These are phyloP conservation scores for Chloroclysta siterata DNA, from an alignment of 2,888 invertebrate species.

Conservation along the genomic window DNA sequence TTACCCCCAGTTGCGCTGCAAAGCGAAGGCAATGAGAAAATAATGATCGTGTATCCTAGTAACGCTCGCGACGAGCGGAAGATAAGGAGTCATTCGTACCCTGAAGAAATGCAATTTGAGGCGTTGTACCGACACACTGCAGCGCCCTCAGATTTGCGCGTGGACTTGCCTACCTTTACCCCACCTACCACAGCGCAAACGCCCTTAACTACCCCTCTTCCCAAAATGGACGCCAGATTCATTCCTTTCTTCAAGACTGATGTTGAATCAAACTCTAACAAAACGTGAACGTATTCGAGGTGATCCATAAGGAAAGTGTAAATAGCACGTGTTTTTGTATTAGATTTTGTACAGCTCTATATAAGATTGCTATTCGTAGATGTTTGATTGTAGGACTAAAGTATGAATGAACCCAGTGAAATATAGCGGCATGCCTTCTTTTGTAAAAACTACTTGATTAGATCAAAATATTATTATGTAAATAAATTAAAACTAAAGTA, in stretches of 20 bases:
- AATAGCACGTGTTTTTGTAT: slow-evolving; percentile 31
- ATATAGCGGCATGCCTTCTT: slow-evolving; percentile 41
- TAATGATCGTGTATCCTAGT: slow-evolving; percentile 81
- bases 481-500: slow-evolving; percentile 63
- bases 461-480: slow-evolving; percentile 61
- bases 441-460: slow-evolving; percentile 45
- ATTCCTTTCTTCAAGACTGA: slow-evolving; percentile 61
- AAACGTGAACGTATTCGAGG: slow-evolving; percentile 36
- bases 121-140: slow-evolving; percentile 77
- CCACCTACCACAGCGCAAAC: slow-evolving; percentile 66
- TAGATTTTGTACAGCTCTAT: slow-evolving; percentile 37
- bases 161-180: slow-evolving; percentile 86
- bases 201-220: slow-evolving; percentile 48
- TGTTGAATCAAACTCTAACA: slow-evolving; percentile 43
- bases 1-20: slow-evolving; percentile 74
- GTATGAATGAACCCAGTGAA: slow-evolving; percentile 19
- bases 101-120: slow-evolving; percentile 81
- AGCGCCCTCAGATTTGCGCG: slow-evolving; percentile 68
- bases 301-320: slow-evolving; percentile 34
- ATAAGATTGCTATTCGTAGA: slow-evolving; percentile 23
- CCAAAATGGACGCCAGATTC: slow-evolving; percentile 57
- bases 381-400: slow-evolving; percentile 1
- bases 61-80: slow-evolving; percentile 79
- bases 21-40: slow-evolving; percentile 71
- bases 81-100: slow-evolving; percentile 78